Evolutionary conservation across 2,113 vertebrate species (phyloP).

Genomic region (Eidolon helvum): DNA sequence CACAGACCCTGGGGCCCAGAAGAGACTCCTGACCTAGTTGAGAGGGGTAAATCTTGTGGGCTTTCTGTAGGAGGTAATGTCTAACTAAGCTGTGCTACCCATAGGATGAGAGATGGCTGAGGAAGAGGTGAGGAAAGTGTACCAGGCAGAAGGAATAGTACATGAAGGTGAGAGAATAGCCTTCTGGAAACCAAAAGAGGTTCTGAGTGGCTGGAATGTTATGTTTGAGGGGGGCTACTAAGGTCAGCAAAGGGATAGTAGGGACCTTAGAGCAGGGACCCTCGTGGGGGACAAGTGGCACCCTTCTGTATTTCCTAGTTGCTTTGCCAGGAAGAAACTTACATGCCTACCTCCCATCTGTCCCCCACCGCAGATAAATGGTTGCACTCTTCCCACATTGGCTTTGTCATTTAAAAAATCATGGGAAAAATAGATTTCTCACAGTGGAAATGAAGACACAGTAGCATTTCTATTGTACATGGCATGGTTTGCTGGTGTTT

Average conservation of each 20-base stretch:
- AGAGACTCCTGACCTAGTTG: neutral
- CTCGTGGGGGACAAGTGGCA: neutral
- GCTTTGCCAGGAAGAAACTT: neutral
- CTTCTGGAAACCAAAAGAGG: neutral
- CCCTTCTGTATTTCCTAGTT: neutral
- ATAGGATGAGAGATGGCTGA: neutral
- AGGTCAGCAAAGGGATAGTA: no score
- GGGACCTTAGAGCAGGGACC: neutral
- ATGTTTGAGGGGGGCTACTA: neutral
- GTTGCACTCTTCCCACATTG: neutral
- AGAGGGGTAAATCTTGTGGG: neutral
- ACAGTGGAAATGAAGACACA: neutral
- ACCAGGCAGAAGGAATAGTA: neutral
- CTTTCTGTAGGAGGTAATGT: neutral
- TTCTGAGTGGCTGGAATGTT: neutral
- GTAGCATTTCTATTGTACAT: neutral
- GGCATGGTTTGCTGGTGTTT: neutral
- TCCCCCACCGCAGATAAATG: neutral
- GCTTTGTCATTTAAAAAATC: neutral
- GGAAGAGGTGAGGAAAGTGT: neutral
- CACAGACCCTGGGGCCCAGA: neutral
- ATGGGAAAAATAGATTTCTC: neutral
- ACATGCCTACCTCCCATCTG: accelerated
- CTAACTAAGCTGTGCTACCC: neutral
- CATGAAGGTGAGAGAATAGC: neutral